Evolutionary conservation across 2,888 invertebrate genomes (phyloP).

Genomic region (Macrophya annulata): DNA sequence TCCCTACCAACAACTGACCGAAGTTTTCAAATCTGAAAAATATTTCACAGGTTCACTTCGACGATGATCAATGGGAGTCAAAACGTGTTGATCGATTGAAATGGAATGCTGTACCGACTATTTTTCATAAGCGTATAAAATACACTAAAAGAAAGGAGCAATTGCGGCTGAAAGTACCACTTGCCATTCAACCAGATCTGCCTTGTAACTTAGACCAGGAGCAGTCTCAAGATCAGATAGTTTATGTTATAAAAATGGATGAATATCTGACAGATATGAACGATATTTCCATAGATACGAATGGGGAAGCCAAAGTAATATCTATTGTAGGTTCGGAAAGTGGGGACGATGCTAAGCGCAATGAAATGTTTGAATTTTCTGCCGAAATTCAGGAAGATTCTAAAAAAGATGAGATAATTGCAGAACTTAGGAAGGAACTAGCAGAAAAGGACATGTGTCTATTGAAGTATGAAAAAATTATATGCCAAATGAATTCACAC

Average conservation of each 20-base stretch:
- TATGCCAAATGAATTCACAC: conserved; percentile 52
- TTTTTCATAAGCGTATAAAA: conserved; percentile 23
- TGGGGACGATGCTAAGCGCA: not conserved
- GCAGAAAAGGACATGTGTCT: conserved; percentile 35
- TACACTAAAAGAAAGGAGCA: conserved; percentile 44
- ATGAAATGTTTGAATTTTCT: conserved; percentile 35
- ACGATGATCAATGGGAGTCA: conserved; percentile 47
- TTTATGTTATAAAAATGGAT: conserved; percentile 37
- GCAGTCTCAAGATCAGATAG: not conserved
- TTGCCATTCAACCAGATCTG: conserved; percentile 15
- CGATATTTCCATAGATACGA: not conserved
- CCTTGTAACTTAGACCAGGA: not conserved
- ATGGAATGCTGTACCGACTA: conserved; percentile 47
- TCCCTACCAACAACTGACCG: not conserved
- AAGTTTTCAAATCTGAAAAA: not conserved
- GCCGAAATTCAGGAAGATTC: conserved; percentile 26
- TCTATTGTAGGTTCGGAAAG: not conserved
- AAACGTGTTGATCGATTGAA: conserved; percentile 49
- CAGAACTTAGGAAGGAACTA: conserved; percentile 37
- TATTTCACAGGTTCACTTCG: conserved; percentile 41
- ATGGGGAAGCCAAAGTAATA: not conserved
- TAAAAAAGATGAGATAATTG: conserved; percentile 47
- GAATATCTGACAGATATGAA: conserved; percentile 19
- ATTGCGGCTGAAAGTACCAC: not conserved
- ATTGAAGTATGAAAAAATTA: conserved; percentile 47